These are phyloP conservation scores for Platalea minor DNA, from an alignment of 2,797 vertebrate species.

Conservation along the genomic window DNA sequence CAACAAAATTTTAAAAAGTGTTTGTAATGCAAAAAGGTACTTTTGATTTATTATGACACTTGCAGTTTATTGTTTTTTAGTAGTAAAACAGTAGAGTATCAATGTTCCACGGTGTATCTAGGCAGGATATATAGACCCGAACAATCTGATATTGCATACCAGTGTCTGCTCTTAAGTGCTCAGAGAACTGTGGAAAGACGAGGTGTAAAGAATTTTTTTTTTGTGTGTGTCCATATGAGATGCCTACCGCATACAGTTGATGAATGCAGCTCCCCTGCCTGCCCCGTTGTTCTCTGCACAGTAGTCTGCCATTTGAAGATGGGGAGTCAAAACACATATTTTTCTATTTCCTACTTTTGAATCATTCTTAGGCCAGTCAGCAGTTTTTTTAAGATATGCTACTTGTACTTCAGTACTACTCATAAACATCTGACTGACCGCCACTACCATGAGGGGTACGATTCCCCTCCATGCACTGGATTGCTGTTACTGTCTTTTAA, in stretches of 20 bases:
- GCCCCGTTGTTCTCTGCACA: not conserved
- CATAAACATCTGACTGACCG: not conserved
- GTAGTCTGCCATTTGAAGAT: not conserved
- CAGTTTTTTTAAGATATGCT: not conserved
- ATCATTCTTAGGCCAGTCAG: accelerated
- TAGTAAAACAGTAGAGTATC: not conserved
- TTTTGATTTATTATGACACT: not conserved
- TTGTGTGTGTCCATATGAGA: not conserved
- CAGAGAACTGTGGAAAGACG: not conserved
- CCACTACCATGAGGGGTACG: not conserved
- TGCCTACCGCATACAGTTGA: not conserved
- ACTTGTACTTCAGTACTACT: not conserved
- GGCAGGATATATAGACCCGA: not conserved
- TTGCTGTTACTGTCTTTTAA: not conserved
- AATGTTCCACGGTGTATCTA: not conserved
- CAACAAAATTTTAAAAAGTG: not conserved
- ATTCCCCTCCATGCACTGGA: too few species aligned
- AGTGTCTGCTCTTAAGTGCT: not conserved
- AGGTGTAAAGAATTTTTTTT: too few species aligned
- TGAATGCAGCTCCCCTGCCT: not conserved
- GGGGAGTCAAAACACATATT: accelerated
- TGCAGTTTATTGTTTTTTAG: not conserved
- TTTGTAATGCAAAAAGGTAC: not conserved
- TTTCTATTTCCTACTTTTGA: not conserved
- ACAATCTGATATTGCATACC: not conserved